Evolutionary conservation across 2,797 vertebrate genomes (phyloP).

Genomic region (Salarias fasciatus): DNA sequence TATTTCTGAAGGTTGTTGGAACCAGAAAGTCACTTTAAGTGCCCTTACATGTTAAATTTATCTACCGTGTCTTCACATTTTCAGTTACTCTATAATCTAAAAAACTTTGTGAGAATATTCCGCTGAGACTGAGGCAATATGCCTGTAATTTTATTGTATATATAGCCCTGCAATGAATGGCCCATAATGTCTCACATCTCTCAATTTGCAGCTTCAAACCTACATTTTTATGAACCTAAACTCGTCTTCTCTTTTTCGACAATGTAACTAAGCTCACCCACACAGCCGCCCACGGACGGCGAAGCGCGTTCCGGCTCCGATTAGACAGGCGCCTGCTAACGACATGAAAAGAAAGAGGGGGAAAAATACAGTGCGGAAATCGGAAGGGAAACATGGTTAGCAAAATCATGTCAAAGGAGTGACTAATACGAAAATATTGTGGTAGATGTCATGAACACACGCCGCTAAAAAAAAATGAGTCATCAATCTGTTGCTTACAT

Average conservation of each 20-base stretch:
- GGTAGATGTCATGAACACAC: constrained; percentile 1
- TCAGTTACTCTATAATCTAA: neutral
- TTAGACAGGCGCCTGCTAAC: constrained; percentile 25
- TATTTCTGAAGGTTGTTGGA: no score
- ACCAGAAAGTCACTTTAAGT: no score
- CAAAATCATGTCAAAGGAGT: constrained; percentile 6
- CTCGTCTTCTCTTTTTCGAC: constrained; percentile 32
- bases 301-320: constrained; percentile 15
- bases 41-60: neutral
- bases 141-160: neutral
- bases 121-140: neutral
- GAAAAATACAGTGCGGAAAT: no score
- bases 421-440: constrained; percentile 15
- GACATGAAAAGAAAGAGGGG: constrained; percentile 8
- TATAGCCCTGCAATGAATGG: constrained; percentile 2
- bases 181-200: constrained; percentile 1
- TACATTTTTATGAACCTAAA: constrained; percentile 32
- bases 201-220: constrained; percentile 27
- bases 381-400: neutral
- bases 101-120: neutral
- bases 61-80: neutral
- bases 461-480: constrained; percentile 27
- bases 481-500: constrained; percentile 32
- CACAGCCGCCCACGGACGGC: constrained; percentile 31
- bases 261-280: constrained; percentile 38